phyloP scores from a whole-genome alignment of 2,797 vertebrate species.

The Kryptopterus vitreolus region DNA sequence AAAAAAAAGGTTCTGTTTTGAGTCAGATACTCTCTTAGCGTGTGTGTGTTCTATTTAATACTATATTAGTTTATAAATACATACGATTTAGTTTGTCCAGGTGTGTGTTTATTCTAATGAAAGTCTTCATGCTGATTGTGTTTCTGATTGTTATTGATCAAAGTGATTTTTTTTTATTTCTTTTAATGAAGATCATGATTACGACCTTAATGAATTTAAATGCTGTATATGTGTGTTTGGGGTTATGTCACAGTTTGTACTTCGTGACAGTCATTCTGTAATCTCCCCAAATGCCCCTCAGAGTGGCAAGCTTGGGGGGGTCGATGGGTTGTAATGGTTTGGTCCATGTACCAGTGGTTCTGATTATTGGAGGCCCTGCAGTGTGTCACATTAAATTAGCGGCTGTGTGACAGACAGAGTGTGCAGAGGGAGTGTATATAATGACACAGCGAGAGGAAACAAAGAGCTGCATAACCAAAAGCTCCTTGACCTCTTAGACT shows the following conservation, averaged over 20 bases:
- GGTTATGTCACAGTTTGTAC: slow-evolving; percentile 15
- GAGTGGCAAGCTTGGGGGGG: slow-evolving; percentile 65
- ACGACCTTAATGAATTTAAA: no score
- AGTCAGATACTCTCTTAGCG: background rate
- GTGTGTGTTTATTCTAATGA: background rate
- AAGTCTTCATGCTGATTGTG: background rate
- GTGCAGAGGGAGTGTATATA: background rate
- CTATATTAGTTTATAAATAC: background rate
- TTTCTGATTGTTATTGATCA: background rate
- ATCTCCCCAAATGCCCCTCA: slow-evolving; percentile 90
- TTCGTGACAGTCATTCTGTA: slow-evolving; percentile 87
- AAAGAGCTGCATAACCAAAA: background rate
- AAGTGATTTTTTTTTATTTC: background rate
- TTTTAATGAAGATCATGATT: background rate
- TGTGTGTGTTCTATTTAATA: background rate
- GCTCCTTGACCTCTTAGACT: slow-evolving; percentile 13
- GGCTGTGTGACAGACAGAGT: slow-evolving; percentile 25
- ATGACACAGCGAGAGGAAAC: background rate
- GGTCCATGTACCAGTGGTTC: slow-evolving; percentile 53
- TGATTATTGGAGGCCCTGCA: slow-evolving; percentile 28
- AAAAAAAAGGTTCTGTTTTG: background rate
- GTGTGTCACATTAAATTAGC: slow-evolving; percentile 15
- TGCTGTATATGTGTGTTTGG: no score
- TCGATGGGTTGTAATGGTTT: background rate
- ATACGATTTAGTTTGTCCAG: background rate